Evolutionary conservation across 2,888 invertebrate species (phyloP), one percentile per base, ranked within the genome.

Genomic region (Athalia rosae): DNA sequence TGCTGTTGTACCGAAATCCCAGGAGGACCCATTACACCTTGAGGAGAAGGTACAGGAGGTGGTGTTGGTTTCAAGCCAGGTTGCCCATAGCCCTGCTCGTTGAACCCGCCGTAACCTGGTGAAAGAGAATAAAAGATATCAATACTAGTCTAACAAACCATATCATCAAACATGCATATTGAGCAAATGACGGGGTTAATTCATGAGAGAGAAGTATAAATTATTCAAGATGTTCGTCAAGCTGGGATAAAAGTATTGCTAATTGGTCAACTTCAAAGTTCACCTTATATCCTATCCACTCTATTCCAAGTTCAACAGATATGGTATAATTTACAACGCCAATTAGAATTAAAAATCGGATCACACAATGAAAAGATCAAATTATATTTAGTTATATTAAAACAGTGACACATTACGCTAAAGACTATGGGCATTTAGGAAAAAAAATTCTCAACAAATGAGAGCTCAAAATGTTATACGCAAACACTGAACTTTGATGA

Each of bases 1-100:
- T 94, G 94, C 82, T 93, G 93, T 83, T 93, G 93, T 76, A 93
- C 92, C 82, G 95, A 93, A 87, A 95, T 92, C 85, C 92, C 87
- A 82, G 95, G 95, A 48, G 93, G 93, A 4, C 94, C 94, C 93
- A 94, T 94, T 81, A 94, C 93, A 82, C 93, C 93, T 82, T 94
- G 94, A 82, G 95, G 94, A 79, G 94, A 93, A 82, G 94, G 92
- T 88, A 94, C 94, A 82, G 94, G 94, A 79, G 94, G 94, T 86
- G 95, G 94, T 79, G 94, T 93, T 79, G 94, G 94, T 90, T 93
- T 94, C 84, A 93, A 90, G 83, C 92, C 86, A 59, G 90, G 87
- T 78, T 89, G 89, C 67, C 88, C 89, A 79, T 89, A 89, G 47
- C 85, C 87, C 79, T 89, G 89, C 78, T 89, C 89, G 78, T 84